Percentiles rank a stretch among this genome's conserved stretches.
Evolutionary conservation across 2,888 invertebrate genomes (phyloP).

Genomic region (Cartodere bifasciata): DNA sequence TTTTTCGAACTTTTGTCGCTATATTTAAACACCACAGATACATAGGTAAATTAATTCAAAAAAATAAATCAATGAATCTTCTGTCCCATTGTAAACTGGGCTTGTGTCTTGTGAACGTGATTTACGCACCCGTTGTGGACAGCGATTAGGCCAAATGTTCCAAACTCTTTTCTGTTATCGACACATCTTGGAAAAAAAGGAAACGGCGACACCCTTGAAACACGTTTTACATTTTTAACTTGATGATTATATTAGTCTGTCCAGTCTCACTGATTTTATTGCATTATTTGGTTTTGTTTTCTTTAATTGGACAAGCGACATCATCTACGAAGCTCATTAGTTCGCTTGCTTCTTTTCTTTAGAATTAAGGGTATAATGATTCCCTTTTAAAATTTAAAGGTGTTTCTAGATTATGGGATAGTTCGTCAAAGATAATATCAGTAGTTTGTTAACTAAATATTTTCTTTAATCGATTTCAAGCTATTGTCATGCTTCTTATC

Average conservation of each 20-base stretch:
- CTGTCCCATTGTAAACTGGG: constrained; percentile 15
- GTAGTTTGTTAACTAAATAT: too few relatives aligned
- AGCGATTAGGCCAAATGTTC: constrained; percentile 32
- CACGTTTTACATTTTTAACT: constrained; percentile 28
- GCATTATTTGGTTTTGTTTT: constrained; percentile 14
- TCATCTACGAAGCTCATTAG: too few relatives aligned
- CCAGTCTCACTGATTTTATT: constrained; percentile 18
- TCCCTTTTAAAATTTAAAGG: too few relatives aligned
- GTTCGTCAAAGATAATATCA: too few relatives aligned
- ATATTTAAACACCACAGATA: too few relatives aligned
- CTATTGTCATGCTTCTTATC: too few relatives aligned
- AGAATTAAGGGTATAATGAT: too few relatives aligned
- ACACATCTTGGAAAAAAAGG: constrained; percentile 25
- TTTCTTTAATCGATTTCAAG: too few relatives aligned
- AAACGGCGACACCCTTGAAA: constrained; percentile 32
- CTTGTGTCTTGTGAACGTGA: constrained; percentile 21
- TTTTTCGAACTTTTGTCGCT: too few relatives aligned
- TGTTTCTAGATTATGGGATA: too few relatives aligned
- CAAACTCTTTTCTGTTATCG: constrained; percentile 28
- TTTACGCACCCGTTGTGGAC: constrained; percentile 30
- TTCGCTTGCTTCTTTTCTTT: too few relatives aligned
- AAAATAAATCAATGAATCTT: constrained; percentile 6
- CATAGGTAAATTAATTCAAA: too few relatives aligned
- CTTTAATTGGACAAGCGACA: constrained; percentile 12
- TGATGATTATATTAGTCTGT: constrained; percentile 29